Base-by-base conservation (phyloP, 2,113 vertebrate species). In the Myotis davidii region DNA sequence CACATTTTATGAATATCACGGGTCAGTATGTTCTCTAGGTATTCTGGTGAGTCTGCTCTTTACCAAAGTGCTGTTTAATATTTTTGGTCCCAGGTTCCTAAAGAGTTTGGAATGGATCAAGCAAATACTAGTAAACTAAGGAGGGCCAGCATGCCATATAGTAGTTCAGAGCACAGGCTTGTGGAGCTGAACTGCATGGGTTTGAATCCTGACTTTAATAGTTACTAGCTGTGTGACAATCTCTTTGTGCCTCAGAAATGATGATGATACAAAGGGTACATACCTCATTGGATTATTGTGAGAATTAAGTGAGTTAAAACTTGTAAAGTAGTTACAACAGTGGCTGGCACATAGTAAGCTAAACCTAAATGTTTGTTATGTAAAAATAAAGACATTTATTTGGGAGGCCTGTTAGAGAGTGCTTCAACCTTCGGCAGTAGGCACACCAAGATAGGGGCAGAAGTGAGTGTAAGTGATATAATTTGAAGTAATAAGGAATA, bases 401-500 rank as follows among this genome's bases (percentile, higher is more conserved):
- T 61, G 85, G 25, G 48, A 52, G 23, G 8, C 29, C 59, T 79
- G 10, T 82, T 67, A 83, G 39, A 42, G 42, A 23, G 18, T 59
- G 79, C 32, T 81, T 93, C 50, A 82, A 18, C 20, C 0, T 59
- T 65, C 83, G 48, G 11, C 25, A 48, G 45, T 20, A 45, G 37
- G 23, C 50, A n/a, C 32, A 52, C 23, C 9, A 39, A 69, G 12
- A 48, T 16, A 69, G 50, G 32, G 9, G 73, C 79, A 86, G 34
- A 52, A 16, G 17, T 48, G 32, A 72, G 18, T 65, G 5, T 42
- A 79, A 73, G 8, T 11, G 54, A 67, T 77, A 27, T 16, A 32
- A 92, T 48, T 64, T 29, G n/a, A 81, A 88, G 37, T 86, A 72
- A 34, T 85, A 65, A 42, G 89, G 87, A 89, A 65, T 88, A 76